A percentile compares a stretch with the other conserved stretches of the same genome.
Evolutionary conservation across 2,888 invertebrate species (phyloP).

Genomic region (Carterocephalus palaemon): DNA sequence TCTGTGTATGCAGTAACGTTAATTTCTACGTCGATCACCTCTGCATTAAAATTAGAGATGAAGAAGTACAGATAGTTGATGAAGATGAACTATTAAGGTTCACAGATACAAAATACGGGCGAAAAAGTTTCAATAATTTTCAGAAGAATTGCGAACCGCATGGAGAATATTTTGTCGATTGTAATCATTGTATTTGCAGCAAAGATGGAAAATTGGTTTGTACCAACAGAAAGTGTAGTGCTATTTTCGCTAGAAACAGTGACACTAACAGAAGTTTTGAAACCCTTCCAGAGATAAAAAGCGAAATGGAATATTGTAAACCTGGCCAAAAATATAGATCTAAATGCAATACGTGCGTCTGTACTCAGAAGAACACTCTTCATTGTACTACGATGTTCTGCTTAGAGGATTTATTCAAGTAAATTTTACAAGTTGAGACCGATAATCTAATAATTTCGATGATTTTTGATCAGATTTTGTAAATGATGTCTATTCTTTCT

Average conservation of each 20-base stretch:
- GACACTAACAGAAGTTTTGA: constrained; percentile 3
- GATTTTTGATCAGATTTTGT: no score
- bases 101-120: constrained; percentile 30
- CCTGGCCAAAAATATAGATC: constrained; percentile 45
- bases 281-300: constrained; percentile 35
- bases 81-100: constrained; percentile 31
- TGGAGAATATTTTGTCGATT: constrained; percentile 39
- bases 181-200: constrained; percentile 45
- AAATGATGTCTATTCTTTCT: no score
- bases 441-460: no score
- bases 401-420: constrained; percentile 34
- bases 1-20: constrained; percentile 51
- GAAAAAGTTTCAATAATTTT: constrained; percentile 25
- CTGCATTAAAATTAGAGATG: constrained; percentile 38
- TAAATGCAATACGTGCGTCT: constrained; percentile 50
- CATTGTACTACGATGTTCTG: constrained; percentile 52
- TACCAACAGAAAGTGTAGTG: constrained; percentile 34
- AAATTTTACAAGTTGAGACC: background rate
- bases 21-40: constrained; percentile 46
- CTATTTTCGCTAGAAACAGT: background rate
- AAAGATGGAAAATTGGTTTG: constrained; percentile 33
- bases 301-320: constrained; percentile 34
- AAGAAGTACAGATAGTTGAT: constrained; percentile 36
- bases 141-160: constrained; percentile 27
- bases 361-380: constrained; percentile 34